Percentiles rank a stretch among this genome's conserved stretches.
Conservation (phyloP, 2,797 vertebrate species). For the Telmatherina bonti region DNA sequence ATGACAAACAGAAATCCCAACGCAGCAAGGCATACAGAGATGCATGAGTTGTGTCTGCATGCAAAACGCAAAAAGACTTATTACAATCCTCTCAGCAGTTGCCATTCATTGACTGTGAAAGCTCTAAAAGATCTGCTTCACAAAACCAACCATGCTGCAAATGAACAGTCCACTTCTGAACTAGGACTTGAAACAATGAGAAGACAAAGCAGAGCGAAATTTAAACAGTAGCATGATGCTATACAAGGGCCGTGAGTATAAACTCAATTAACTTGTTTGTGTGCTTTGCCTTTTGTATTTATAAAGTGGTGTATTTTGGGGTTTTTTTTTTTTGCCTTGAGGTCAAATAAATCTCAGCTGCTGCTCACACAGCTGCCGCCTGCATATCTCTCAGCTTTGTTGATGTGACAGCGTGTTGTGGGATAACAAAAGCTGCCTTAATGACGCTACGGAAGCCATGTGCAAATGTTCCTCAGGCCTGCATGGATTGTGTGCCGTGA, state of each 20-base stretch:
- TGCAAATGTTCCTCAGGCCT: conserved; percentile 31
- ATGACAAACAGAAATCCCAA: not conserved
- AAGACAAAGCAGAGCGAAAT: conserved; percentile 2
- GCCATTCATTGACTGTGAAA: conserved; percentile 30
- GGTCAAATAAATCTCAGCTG: conserved; percentile 47
- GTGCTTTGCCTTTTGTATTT: conserved; percentile 35
- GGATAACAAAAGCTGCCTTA: conserved; percentile 32
- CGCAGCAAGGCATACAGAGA: not conserved
- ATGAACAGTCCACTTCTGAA: conserved; percentile 39
- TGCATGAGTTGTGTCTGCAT: not conserved
- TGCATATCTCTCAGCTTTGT: conserved; percentile 6
- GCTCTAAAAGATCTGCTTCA: conserved; percentile 46
- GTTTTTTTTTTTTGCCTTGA: conserved; percentile 50
- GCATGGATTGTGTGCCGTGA: conserved; percentile 17
- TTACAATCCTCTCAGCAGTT: conserved; percentile 30
- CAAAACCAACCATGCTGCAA: conserved; percentile 25
- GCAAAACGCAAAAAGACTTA: conserved; percentile 40
- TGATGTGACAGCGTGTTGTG: conserved; percentile 10
- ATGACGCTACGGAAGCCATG: conserved; percentile 7
- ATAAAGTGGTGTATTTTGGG: conserved; percentile 7
- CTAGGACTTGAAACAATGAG: conserved; percentile 15
- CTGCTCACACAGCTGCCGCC: conserved; percentile 1
- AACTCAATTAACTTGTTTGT: conserved; percentile 4
- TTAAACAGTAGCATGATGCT: conserved; percentile 13
- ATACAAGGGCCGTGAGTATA: conserved; percentile 5